A percentile compares a stretch with the other conserved stretches of the same genome.
These are phyloP conservation scores for Hemibagrus guttatus DNA, from an alignment of 2,797 vertebrate species.

Conservation along the genomic window DNA sequence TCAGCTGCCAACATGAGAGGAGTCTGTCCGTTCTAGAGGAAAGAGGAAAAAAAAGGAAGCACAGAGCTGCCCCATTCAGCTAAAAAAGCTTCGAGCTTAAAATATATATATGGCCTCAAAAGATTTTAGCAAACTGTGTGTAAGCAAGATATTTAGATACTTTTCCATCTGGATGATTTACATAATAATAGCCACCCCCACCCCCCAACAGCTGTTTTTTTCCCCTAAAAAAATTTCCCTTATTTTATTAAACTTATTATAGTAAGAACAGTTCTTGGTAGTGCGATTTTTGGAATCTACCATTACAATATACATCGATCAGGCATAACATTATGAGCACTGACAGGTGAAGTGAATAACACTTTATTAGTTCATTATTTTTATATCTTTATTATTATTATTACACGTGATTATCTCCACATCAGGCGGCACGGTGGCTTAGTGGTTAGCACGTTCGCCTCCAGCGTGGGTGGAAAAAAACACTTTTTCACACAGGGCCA, in stretches of 20 bases:
- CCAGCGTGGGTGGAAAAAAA: no score
- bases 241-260: not conserved
- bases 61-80: not conserved
- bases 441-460: no score
- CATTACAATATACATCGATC: no score
- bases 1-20: slow-evolving; percentile 94
- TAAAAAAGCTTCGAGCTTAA: not conserved
- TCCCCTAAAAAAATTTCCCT: not conserved
- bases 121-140: not conserved
- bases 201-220: not conserved
- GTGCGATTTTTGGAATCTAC: not conserved
- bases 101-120: not conserved
- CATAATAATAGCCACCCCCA: not conserved
- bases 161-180: not conserved
- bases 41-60: not conserved
- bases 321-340: no score
- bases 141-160: not conserved
- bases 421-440: no score
- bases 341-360: no score
- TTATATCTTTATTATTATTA: no score
- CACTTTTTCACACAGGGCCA: no score
- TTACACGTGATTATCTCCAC: no score
- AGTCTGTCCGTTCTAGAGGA: slow-evolving; percentile 81
- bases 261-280: not conserved
- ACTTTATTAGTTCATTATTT: no score